Conservation (phyloP, 2,113 vertebrate genomes). For the Lepisosteus osseus region DNA sequence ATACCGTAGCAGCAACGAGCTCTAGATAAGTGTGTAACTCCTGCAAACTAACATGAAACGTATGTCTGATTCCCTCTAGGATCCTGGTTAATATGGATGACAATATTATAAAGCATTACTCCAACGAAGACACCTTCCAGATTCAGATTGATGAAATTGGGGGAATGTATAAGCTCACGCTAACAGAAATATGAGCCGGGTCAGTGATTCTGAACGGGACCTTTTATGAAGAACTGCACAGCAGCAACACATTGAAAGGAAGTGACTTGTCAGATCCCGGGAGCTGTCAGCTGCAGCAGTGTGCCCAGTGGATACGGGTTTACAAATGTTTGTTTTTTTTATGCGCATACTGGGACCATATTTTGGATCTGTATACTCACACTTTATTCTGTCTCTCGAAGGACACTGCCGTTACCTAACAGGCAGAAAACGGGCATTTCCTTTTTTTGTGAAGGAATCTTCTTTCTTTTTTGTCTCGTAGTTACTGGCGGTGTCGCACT, state of each 20-base stretch:
- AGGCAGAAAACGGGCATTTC: conserved; percentile 1
- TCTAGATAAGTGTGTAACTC: neutral
- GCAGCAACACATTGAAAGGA: neutral
- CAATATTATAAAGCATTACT: conserved; percentile 98
- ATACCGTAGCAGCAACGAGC: no score
- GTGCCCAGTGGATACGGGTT: conserved; percentile 39
- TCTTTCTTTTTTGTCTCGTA: neutral
- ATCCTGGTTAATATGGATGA: conserved; percentile 98
- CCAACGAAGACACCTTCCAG: conserved; percentile 98
- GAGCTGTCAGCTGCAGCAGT: conserved; percentile 1
- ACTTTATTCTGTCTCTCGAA: neutral
- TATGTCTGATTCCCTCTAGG: conserved; percentile 49
- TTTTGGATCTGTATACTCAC: conserved; percentile 27
- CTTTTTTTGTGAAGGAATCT: conserved; percentile 3
- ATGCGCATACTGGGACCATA: conserved; percentile 18
- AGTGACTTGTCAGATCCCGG: conserved; percentile 1
- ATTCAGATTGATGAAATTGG: conserved; percentile 86
- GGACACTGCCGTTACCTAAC: neutral
- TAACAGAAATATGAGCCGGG: conserved; percentile 85
- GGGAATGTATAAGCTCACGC: conserved; percentile 87
- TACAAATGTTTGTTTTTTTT: conserved; percentile 42
- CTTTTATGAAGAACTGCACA: neutral
- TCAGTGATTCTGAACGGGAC: neutral
- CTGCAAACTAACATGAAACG: neutral
- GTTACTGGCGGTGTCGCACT: no score